Conservation (phyloP, 2,888 invertebrate genomes). For the Drosophila niveifrons region DNA sequence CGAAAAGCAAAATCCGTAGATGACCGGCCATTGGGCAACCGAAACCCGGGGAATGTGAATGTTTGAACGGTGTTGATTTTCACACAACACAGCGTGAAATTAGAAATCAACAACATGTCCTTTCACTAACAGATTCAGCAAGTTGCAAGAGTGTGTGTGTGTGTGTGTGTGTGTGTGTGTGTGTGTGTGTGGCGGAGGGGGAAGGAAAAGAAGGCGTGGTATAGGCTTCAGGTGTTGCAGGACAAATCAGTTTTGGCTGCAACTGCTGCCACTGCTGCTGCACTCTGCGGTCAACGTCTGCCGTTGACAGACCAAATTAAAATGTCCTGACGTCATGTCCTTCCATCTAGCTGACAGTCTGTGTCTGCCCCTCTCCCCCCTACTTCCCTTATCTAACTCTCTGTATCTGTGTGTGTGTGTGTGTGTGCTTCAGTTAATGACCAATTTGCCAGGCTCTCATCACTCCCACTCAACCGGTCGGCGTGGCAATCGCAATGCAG, state of each 20-base stretch:
- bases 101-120: constrained; percentile 78
- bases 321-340: constrained; percentile 72
- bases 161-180: background rate
- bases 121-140: constrained; percentile 36
- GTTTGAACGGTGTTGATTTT: constrained; percentile 78
- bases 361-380: constrained; percentile 25
- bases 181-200: background rate
- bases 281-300: constrained; percentile 63
- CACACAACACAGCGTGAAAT: constrained; percentile 82
- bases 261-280: constrained; percentile 28
- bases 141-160: constrained; percentile 1
- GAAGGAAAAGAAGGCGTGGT: background rate
- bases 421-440: constrained; percentile 73
- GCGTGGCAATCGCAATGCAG: constrained; percentile 3
- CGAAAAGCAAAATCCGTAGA: no score
- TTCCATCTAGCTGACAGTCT: constrained; percentile 46
- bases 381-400: constrained; percentile 13
- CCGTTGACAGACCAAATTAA: constrained; percentile 82
- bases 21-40: constrained; percentile 2
- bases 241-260: constrained; percentile 58
- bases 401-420: constrained; percentile 36
- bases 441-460: constrained; percentile 69
- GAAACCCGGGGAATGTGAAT: constrained; percentile 10
- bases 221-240: constrained; percentile 67
- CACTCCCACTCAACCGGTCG: constrained; percentile 26